Evolutionary conservation across 2,113 vertebrate genomes (phyloP).

Genomic region (Cervus canadensis): DNA sequence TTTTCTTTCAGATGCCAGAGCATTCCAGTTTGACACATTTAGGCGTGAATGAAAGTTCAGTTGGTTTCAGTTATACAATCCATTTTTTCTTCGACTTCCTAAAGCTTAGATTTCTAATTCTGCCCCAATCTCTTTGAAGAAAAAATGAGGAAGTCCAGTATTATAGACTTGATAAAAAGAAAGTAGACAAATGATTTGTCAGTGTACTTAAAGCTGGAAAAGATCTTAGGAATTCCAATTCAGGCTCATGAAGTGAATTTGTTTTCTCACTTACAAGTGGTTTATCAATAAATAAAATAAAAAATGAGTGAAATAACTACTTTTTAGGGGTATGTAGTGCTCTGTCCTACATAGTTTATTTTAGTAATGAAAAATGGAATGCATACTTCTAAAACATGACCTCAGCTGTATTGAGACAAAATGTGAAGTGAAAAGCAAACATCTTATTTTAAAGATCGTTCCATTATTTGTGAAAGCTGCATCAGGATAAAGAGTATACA

Average conservation of each 20-base stretch:
- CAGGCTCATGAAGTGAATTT: neutral
- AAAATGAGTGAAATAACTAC: neutral
- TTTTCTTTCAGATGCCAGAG: neutral
- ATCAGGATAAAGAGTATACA: neutral
- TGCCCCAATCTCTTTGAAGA: neutral
- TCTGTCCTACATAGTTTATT: neutral
- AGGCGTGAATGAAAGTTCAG: neutral
- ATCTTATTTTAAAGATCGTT: neutral
- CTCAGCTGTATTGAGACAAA: neutral
- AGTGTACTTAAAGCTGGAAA: neutral
- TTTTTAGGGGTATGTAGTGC: neutral
- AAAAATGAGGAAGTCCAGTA: neutral
- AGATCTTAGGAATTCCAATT: neutral
- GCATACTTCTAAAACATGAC: neutral
- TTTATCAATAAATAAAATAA: neutral
- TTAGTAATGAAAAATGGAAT: neutral
- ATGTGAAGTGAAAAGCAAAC: neutral
- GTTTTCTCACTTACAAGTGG: neutral
- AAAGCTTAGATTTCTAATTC: neutral
- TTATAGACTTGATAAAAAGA: neutral
- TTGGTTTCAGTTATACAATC: neutral
- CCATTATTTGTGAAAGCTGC: neutral
- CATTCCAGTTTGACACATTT: neutral
- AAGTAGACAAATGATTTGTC: neutral
- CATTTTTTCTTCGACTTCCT: neutral